These are phyloP conservation scores for Acanthosepion esculentum DNA, from an alignment of 2,888 invertebrate genomes.

Conservation along the genomic window DNA sequence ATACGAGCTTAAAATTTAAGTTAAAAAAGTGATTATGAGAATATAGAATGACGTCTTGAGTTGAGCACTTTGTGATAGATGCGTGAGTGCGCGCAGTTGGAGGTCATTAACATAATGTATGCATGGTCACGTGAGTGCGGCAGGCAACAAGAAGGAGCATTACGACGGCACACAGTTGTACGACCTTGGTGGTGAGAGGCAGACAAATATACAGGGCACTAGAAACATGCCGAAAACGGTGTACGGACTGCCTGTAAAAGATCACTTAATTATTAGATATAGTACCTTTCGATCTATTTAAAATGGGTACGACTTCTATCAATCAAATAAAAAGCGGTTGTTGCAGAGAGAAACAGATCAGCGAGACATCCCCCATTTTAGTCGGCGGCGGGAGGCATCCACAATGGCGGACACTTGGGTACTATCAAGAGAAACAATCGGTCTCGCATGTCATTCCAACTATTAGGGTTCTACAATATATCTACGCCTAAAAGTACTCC, in stretches of 20 bases:
- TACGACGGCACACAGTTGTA: conserved; percentile 41
- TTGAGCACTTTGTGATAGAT: not conserved
- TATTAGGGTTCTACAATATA: conserved; percentile 35
- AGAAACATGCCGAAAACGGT: not conserved
- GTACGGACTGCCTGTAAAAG: not conserved
- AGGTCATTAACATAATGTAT: conserved; percentile 42
- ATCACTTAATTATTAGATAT: not conserved
- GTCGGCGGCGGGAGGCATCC: conserved; percentile 45
- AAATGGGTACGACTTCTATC: not conserved
- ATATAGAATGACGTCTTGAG: not conserved
- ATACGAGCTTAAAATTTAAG: not conserved
- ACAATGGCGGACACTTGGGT: conserved; percentile 36
- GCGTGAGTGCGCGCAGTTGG: not conserved
- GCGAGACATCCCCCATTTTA: conserved; percentile 1
- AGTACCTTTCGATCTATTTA: not conserved
- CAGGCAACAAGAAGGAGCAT: conserved; percentile 37
- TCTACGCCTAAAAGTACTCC: conserved; percentile 24
- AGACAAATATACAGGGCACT: conserved; percentile 41
- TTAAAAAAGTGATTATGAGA: not conserved
- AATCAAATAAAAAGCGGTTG: conserved; percentile 37
- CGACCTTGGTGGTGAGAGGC: conserved; percentile 47
- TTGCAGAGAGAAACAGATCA: not conserved
- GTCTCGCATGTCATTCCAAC: conserved; percentile 35
- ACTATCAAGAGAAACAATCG: conserved; percentile 24
- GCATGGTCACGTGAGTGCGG: conserved; percentile 36